These are phyloP conservation scores for Patagioenas fasciata DNA, from an alignment of 2,113 vertebrate genomes.

Conservation along the genomic window DNA sequence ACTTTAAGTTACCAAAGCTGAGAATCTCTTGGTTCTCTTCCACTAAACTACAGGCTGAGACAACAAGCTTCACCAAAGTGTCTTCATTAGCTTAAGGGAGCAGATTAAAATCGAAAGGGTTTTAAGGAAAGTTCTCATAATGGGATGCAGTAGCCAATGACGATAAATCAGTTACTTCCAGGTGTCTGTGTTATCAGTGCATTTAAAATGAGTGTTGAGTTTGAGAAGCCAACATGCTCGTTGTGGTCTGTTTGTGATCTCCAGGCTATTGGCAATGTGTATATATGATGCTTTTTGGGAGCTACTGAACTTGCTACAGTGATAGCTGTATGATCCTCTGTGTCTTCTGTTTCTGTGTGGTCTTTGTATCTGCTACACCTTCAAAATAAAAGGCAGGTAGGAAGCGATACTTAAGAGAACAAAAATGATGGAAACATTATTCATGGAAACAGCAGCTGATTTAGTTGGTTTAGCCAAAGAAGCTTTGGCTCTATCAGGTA, in stretches of 20 bases:
- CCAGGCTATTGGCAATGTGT: neutral
- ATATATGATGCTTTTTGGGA: neutral
- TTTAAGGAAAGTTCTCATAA: neutral
- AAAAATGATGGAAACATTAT: neutral
- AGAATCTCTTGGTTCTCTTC: neutral
- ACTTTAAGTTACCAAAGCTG: neutral
- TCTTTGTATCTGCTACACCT: neutral
- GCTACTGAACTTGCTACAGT: neutral
- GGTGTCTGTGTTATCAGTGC: neutral
- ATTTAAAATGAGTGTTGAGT: neutral
- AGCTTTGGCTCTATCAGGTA: neutral
- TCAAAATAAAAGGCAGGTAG: neutral
- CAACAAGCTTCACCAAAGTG: neutral
- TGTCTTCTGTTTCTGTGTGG: neutral
- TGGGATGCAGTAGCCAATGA: neutral
- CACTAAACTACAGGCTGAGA: neutral
- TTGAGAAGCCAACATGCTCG: neutral
- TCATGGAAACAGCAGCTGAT: neutral
- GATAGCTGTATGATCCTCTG: neutral
- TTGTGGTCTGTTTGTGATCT: neutral
- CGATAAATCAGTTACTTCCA: neutral
- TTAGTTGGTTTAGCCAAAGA: neutral
- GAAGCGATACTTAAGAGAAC: neutral
- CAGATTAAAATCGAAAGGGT: neutral
- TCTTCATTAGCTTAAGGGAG: neutral